Base-by-base conservation (phyloP, 2,888 invertebrate species). In the Rhorus exstirpatorius region DNA sequence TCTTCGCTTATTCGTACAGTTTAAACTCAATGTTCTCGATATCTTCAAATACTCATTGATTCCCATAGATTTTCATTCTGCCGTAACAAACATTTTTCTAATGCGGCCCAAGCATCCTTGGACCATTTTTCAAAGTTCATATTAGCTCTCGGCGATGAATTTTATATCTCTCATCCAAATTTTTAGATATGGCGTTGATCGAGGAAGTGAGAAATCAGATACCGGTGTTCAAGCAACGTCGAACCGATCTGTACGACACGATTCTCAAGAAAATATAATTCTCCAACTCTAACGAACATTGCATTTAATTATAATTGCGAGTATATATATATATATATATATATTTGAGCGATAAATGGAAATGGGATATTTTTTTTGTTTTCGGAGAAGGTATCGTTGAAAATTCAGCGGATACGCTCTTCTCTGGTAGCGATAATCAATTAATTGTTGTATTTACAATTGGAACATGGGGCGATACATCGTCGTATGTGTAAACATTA, bases 201-300 rank as follows among this genome's bases (percentile, higher is more conserved):
- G 95, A 96, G 58, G 95, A 97, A 90, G 96, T 98, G 0, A 94
- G 98, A 67, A 94, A 95, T 81, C 97, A 97, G 93, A 97, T 99
- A 91, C 98, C 99, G 0, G 94, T 97, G 17, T 95, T 94, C 46
- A 91, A 90, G 0, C 98, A 98, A 93, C 94, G 96, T 65, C 95
- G 98, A 21, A 89, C 88, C 8, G 92, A 93, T 63, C 75, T 93
- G 3, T 93, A 92, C 21, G 92, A 93, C 4, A 92, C 92, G 0
- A 31, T 90, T 65, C 88, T 88, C 84, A 91, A 91, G 65, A 87
- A 86, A 78, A 60, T 79, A 26, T 84, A 17, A 63, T 72, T 4
- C 1, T 41, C 2, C 19, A 0, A 21, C 10, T 19, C 14, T 12
- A 21, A 35, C 21, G n/a, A n/a, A n/a, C n/a, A n/a, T n/a, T n/a